Evolutionary conservation across 2,888 invertebrate species (phyloP).

Genomic region (Leptopilina syphax): DNA sequence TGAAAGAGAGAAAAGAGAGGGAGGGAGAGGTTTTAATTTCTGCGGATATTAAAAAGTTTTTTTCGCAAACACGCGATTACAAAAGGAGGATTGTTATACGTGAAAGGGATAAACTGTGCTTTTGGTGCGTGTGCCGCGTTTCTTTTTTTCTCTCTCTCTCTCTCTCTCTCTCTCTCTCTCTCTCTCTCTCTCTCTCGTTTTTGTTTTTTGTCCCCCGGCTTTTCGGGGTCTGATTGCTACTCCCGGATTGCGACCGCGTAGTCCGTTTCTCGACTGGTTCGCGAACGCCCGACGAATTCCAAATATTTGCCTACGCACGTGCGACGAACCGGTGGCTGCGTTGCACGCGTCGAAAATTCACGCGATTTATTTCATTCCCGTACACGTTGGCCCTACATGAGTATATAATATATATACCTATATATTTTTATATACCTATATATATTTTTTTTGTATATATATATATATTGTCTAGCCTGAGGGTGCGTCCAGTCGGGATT

Average conservation of each 20-base stretch:
- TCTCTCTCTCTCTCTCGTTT: no score
- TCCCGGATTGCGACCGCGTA: constrained; percentile 46
- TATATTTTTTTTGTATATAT: no score
- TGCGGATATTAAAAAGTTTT: constrained; percentile 48
- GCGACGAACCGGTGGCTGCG: constrained; percentile 43
- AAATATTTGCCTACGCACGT: constrained; percentile 64
- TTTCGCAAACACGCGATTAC: constrained; percentile 17
- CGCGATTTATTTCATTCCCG: constrained; percentile 60
- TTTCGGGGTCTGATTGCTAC: constrained; percentile 48
- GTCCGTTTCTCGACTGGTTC: constrained; percentile 43
- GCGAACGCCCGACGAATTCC: constrained; percentile 59
- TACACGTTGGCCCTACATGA: constrained; percentile 34
- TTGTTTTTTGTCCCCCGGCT: constrained; percentile 37
- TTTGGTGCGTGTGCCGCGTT: constrained; percentile 37
- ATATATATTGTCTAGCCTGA: constrained; percentile 42
- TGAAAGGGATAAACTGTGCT: constrained; percentile 32
- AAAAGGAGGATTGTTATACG: constrained; percentile 13
- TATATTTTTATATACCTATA: no score
- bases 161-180: no score
- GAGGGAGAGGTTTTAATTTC: constrained; percentile 47
- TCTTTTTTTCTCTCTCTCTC: constrained; percentile 27
- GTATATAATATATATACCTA: background rate
- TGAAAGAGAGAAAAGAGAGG: constrained; percentile 35
- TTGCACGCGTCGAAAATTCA: constrained; percentile 58
- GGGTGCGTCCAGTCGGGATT: constrained; percentile 43